A percentile compares a stretch with the other conserved stretches of the same genome.
Evolutionary conservation across 1,140 invertebrate genomes (phyloP).

Genomic region (Lasaia peninsularis): DNA sequence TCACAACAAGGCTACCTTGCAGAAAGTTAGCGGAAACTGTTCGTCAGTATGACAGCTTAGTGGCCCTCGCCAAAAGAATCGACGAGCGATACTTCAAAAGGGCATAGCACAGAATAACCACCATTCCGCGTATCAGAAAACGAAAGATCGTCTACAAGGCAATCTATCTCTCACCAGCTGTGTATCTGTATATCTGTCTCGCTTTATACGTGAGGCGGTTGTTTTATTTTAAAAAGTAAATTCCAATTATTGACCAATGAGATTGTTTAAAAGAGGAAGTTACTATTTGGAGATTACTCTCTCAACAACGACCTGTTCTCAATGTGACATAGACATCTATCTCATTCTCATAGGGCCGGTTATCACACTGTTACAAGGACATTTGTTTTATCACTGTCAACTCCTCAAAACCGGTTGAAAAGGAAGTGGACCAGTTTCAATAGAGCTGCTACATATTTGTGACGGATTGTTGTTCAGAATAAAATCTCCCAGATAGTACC

Average conservation of each 20-base stretch:
- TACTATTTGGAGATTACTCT: too few species aligned
- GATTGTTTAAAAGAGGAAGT: too few species aligned
- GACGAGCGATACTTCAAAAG: constrained; percentile 73
- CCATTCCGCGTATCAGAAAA: constrained; percentile 54
- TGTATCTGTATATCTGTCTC: constrained; percentile 7
- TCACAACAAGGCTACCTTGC: constrained; percentile 91
- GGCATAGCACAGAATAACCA: constrained; percentile 63
- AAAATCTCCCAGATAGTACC: too few species aligned
- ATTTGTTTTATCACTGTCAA: too few species aligned
- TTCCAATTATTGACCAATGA: background rate
- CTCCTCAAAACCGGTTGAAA: too few species aligned
- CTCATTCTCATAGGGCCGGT: too few species aligned
- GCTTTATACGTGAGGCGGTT: background rate
- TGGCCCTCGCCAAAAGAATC: constrained; percentile 63
- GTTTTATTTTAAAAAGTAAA: constrained; percentile 7
- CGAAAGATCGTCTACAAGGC: constrained; percentile 37
- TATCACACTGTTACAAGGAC: too few species aligned
- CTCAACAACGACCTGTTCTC: too few species aligned
- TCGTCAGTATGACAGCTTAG: constrained; percentile 43
- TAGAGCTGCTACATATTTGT: too few species aligned
- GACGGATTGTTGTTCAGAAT: too few species aligned
- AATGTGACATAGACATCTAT: too few species aligned
- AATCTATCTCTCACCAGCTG: constrained; percentile 3
- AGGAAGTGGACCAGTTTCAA: too few species aligned
- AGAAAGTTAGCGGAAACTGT: constrained; percentile 57